Evolutionary conservation across 1,140 invertebrate species (phyloP), one percentile per base, ranked within the genome.

Genomic region (Aphidius ervi): DNA sequence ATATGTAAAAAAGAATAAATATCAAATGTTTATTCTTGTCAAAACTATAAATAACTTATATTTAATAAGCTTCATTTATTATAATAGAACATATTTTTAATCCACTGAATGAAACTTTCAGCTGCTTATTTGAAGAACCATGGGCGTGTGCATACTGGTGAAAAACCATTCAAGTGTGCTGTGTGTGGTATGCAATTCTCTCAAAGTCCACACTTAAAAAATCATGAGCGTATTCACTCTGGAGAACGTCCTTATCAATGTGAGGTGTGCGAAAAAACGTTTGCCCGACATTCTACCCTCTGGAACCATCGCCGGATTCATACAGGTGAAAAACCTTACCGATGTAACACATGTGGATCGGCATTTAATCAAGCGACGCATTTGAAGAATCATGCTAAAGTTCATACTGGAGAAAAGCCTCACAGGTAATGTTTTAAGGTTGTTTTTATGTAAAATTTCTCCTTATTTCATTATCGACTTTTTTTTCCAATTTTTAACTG

Each of bases 301-400:
- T 93, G 91, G 89, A 94, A 93, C 75, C 95, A 97, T 74, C 84
- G 93, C 48, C 86, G 95, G 59, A 97, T 98, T 63, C 96, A 98
- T 74, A 98, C 94, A 5, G 92, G 92, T 16, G 92, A 94, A 80
- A 93, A 94, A 75, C 92, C 92, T 8, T 93, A 93, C 69, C 86
- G 86, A 65, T 93, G 91, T 78, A 89, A 90, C 56, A 89, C 89
- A 42, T 93, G 90, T 68, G 89, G 89, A 3, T 91, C 89, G 6
- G 89, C 89, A 37, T 93, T 93, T 68, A 92, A 90, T 74, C 91
- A 92, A 78, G 90, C 90, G 2, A 91, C 90, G n/a, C 90, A 93
- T 78, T 78, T 92, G 37, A 92, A 92, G 73, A 92, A 92, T 77
- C 90, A 93, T 65, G 88, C 88, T 20, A 92, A 92, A 73, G 87